phyloP scores from a whole-genome alignment of 1,140 invertebrate genomes.

The Caerostris darwini region DNA sequence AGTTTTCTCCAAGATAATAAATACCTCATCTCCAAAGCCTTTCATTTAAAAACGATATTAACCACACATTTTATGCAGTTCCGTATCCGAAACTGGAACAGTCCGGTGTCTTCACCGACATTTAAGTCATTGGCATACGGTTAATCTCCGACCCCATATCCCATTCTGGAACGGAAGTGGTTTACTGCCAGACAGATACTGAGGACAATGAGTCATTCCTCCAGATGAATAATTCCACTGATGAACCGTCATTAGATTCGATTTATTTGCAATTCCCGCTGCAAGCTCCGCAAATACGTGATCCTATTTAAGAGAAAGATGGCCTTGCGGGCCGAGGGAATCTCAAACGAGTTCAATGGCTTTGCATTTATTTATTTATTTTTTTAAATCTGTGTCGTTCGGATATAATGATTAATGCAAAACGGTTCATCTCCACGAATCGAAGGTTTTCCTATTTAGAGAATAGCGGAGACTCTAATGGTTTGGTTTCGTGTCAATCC shows the following conservation, averaged over 20 bases:
- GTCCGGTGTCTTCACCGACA: not conserved
- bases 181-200: not conserved
- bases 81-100: not conserved
- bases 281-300: not conserved
- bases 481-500: not conserved
- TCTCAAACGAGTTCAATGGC: constrained; percentile 12
- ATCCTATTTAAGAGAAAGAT: not conserved
- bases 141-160: constrained; percentile 5
- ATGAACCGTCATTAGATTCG: constrained; percentile 34
- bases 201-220: constrained; percentile 20
- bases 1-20: no score
- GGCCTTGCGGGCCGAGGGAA: not conserved
- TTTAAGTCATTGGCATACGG: constrained; percentile 12
- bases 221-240: constrained; percentile 6
- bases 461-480: not conserved
- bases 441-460: not conserved
- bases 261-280: not conserved
- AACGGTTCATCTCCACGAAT: not conserved
- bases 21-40: no score
- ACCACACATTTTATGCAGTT: not conserved
- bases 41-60: no score
- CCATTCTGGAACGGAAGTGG: constrained; percentile 42
- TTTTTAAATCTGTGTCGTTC: not conserved
- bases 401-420: not conserved
- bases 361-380: not conserved